phyloP scores from a whole-genome alignment of 2,113 vertebrate genomes.

The Mormyrus lacerda region DNA sequence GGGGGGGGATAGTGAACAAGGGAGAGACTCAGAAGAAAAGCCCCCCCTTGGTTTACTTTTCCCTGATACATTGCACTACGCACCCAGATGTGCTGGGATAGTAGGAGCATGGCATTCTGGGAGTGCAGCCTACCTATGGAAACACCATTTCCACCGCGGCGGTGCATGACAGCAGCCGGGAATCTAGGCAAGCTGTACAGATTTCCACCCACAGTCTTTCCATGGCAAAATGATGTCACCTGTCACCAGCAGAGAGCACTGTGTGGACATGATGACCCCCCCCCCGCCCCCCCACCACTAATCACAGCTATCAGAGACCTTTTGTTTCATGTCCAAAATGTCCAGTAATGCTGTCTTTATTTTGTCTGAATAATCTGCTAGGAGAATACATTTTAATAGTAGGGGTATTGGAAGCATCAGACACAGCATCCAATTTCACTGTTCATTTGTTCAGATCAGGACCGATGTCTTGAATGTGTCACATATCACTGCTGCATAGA shows the following conservation, averaged over 20 bases:
- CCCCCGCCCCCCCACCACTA: not conserved
- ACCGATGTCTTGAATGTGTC: not conserved
- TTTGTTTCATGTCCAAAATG: not conserved
- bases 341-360: not conserved
- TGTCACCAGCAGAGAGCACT: constrained; percentile 31
- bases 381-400: not conserved
- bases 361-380: not conserved
- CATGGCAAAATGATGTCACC: constrained; percentile 51
- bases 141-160: constrained; percentile 59
- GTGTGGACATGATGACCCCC: constrained; percentile 17
- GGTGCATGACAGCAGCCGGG: constrained; percentile 49
- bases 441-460: not conserved
- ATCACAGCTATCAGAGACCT: not conserved
- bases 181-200: constrained; percentile 31
- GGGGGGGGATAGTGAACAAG: not conserved
- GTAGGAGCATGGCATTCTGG: constrained; percentile 54
- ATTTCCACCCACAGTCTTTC: constrained; percentile 51
- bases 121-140: constrained; percentile 54
- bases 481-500: not conserved
- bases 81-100: constrained; percentile 50
- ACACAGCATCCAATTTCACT: not conserved
- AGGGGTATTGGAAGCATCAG: not conserved
- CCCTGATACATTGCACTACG: constrained; percentile 39
- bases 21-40: not conserved
- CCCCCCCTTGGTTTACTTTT: constrained; percentile 26